phyloP scores from a whole-genome alignment of 1,140 invertebrate genomes.

The Chymomyza costata region DNA sequence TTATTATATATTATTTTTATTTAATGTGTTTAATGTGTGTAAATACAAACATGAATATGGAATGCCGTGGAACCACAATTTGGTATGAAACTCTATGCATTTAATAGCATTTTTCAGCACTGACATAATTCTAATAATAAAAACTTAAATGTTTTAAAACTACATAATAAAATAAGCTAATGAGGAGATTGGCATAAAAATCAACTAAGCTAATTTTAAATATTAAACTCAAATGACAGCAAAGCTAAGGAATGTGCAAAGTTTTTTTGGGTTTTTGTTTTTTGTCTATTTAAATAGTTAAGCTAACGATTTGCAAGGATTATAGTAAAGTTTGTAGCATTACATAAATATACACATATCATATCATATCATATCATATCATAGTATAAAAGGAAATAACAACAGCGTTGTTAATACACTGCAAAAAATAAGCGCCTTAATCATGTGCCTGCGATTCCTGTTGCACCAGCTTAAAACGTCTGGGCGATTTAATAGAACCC shows the following conservation, averaged over 20 bases:
- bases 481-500: constrained; percentile 87
- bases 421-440: constrained; percentile 78
- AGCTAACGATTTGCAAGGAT: constrained; percentile 40
- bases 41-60: too few species aligned
- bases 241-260: too few species aligned
- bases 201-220: too few species aligned
- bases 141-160: background rate
- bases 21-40: too few species aligned
- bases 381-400: too few species aligned
- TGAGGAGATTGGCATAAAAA: too few species aligned
- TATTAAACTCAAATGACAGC: too few species aligned
- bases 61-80: background rate
- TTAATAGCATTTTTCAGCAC: constrained; percentile 22
- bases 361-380: background rate
- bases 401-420: too few species aligned
- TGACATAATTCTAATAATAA: constrained; percentile 4
- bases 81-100: constrained; percentile 24
- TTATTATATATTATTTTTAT: background rate
- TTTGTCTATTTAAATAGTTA: constrained; percentile 30
- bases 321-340: too few species aligned
- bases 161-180: constrained; percentile 23
- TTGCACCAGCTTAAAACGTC: constrained; percentile 90
- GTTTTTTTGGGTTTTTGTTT: constrained; percentile 7
- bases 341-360: too few species aligned
- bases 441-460: constrained; percentile 93